phyloP scores from a whole-genome alignment of 2,797 vertebrate genomes.

The Schizopygopsis malacanthus region DNA sequence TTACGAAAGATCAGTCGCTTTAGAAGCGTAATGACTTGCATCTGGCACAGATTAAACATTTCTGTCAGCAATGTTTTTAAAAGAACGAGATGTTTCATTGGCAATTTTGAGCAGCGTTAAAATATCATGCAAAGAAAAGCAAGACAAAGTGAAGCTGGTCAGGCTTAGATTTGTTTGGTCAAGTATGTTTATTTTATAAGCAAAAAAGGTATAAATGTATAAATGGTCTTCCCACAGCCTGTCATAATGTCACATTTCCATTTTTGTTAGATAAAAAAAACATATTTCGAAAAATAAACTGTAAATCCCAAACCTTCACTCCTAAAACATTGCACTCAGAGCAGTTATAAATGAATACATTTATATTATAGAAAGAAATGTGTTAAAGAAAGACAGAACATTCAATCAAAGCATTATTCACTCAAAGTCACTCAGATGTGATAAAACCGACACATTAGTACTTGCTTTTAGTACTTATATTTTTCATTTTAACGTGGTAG shows the following conservation, averaged over 20 bases:
- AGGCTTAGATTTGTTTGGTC: not conserved
- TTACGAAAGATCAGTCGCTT: not conserved
- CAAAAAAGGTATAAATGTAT: constrained; percentile 8
- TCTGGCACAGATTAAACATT: not conserved
- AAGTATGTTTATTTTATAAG: constrained; percentile 26
- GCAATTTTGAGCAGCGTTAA: not conserved
- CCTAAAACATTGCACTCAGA: constrained; percentile 11
- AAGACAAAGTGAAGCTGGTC: not conserved
- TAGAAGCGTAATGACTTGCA: not conserved
- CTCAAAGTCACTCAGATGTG: not conserved
- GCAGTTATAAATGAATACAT: not conserved
- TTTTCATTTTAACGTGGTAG: not conserved
- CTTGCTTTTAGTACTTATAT: not conserved
- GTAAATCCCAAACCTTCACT: not conserved
- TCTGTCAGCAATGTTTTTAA: not conserved
- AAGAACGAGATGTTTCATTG: not conserved
- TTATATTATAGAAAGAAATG: not conserved
- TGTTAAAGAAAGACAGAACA: not conserved
- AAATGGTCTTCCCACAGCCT: constrained; percentile 2
- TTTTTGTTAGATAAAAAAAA: not conserved
- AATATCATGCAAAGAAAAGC: not conserved
- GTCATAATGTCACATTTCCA: not conserved
- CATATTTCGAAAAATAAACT: constrained; percentile 34
- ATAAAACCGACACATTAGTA: not conserved
- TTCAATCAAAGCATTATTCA: not conserved